Evolutionary conservation across 30 jellyfish, hydroid and myxozoan genomes (phyloP).

Genomic region (Rhopilema esculentum): DNA sequence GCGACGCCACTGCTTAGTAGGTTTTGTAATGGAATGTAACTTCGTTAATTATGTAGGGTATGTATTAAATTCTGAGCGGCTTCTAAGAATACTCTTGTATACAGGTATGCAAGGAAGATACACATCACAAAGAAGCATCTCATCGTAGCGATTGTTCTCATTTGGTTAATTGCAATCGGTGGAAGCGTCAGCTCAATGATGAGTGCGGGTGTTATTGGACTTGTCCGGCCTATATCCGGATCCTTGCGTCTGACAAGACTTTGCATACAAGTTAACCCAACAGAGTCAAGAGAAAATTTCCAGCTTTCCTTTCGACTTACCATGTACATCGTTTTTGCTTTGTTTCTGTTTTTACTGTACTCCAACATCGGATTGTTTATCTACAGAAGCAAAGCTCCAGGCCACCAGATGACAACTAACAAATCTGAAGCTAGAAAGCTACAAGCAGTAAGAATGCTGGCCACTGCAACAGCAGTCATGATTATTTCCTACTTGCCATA

Average conservation of each 20-base stretch:
- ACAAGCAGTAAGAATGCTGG: slow-evolving; percentile 75
- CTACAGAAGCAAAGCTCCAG: slow-evolving; percentile 28
- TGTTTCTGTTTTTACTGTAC: slow-evolving; percentile 53
- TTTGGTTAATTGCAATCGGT: slow-evolving; percentile 53
- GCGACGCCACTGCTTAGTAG: no score
- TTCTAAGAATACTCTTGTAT: no score
- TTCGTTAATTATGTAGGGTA: no score
- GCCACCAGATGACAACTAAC: slow-evolving; percentile 10
- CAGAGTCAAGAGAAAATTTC: slow-evolving; percentile 19
- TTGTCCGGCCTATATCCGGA: slow-evolving; percentile 71
- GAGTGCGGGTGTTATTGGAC: slow-evolving; percentile 55
- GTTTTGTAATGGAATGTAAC: no score
- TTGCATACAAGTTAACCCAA: slow-evolving; percentile 60
- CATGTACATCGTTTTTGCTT: slow-evolving; percentile 39
- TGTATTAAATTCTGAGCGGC: no score
- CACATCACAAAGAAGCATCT: slow-evolving; percentile 37
- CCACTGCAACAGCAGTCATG: slow-evolving; percentile 53
- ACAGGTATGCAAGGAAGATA: slow-evolving; percentile 43
- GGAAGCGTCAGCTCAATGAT: slow-evolving; percentile 59
- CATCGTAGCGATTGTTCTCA: slow-evolving; percentile 24
- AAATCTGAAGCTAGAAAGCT: slow-evolving; percentile 46
- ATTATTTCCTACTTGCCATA: slow-evolving; percentile 64
- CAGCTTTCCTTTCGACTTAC: slow-evolving; percentile 50
- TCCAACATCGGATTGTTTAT: slow-evolving; percentile 26
- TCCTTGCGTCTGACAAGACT: slow-evolving; percentile 28